Base-by-base conservation (phyloP, 2,113 vertebrate genomes). In the Lethenteron camtschaticum region DNA sequence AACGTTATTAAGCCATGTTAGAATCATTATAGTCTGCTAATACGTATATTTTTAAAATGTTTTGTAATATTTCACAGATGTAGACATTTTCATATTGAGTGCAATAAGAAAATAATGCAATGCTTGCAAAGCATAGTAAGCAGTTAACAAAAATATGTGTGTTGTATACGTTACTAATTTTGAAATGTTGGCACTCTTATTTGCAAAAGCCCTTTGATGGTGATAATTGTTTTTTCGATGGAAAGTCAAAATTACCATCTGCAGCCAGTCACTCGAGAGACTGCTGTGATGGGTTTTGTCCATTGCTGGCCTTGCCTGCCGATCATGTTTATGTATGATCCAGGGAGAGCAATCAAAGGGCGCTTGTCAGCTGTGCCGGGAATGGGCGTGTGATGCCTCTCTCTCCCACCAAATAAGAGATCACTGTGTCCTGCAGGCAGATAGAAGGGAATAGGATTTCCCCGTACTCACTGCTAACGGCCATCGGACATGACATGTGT, bases 401-500 rank as follows among this genome's bases (percentile, higher is more conserved):
- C 24, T n/a, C n/a, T 66, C n/a, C 24, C n/a, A 24, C n/a, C n/a
- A 24, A 66, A 66, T 66, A 66, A 66, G 63, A 66, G n/a, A 24
- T 66, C 63, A 66, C 24, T 24, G 9, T 66, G 63, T n/a, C 63
- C 63, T 24, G 24, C n/a, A 16, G n/a, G n/a, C 63, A 16, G 63
- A 66, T 66, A 66, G 63, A 66, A 66, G n/a, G 8, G 63, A 66
- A 16, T 16, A 66, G 24, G 63, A n/a, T 66, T 16, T 16, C 63
- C 63, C 63, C 24, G n/a, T 24, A 66, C 63, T 66, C 63, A 66
- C n/a, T 24, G 24, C 63, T n/a, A n/a, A 24, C 9, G n/a, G 63
- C 63, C 63, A 66, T 66, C 24, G 63, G 63, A 66, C 63, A 66
- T 66, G 63, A 24, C 63, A 66, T 66, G 63, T 66, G 63, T 66